Base-by-base conservation (phyloP, 2,113 vertebrate genomes). In the Vidua chalybeata region DNA sequence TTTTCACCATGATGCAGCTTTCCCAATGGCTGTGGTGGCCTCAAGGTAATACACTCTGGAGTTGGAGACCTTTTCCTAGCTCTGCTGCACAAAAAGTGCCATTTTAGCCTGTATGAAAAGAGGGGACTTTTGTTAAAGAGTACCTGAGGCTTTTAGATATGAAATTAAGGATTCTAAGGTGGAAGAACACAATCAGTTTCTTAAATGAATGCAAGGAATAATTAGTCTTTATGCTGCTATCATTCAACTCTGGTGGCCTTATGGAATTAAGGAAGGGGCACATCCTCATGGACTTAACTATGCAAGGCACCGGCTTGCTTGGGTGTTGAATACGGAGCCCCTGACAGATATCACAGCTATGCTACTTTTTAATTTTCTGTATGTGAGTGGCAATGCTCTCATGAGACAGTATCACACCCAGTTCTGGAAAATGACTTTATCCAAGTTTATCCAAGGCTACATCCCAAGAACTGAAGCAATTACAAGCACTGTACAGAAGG, bases 301-400 rank as follows among this genome's bases (percentile, higher is more conserved):
- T 22, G 99, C 98, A 52, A 99, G 99, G 99, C 97, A 97, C 9
- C 99, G 99, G 99, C 86, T 99, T 83, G 98, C 98, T 49, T 99
- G 99, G 95, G 98, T 98, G 90, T 85, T 99, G 75, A 99, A 99
- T 96, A 98, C 98, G 98, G 98, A 99, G 81, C 98, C 98, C 8
- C 82, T 99, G 76, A 98, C 98, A 6, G 98, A 99, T 62, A 96
- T 99, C 95, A 99, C 98, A 2, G 98, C 99, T 1, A 99, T 98
- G 0, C 93, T 99, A 46, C 98, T 99, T 10, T 98, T 98, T 39
- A 98, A 99, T 97, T 99, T 99, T 81, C 97, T 99, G 24, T 98
- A 99, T 98, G 99, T 98, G 55, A 27, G 98, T 88, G 98, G 98
- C n/a, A 97, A 98, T 9, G 98, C 98, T 45, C 97, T 99, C 10